phyloP scores from a whole-genome alignment of 2,113 vertebrate species.

The Esox niger region DNA sequence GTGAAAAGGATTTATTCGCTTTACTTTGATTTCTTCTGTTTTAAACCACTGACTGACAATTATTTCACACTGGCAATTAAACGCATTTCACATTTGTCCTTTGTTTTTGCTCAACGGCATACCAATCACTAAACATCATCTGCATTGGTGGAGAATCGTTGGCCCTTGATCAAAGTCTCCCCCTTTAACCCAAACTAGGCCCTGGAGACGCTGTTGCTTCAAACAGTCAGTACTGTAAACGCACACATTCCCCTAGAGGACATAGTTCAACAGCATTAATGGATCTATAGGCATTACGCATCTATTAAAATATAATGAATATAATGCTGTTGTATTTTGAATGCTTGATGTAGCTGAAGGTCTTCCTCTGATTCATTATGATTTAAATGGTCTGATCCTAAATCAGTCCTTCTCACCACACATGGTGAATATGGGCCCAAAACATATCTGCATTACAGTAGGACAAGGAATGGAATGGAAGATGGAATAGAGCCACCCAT shows the following conservation, averaged over 20 bases:
- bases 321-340: no score
- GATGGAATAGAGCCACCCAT: neutral
- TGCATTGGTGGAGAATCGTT: neutral
- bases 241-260: neutral
- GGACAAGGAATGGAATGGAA: neutral
- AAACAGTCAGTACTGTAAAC: no score
- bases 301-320: no score
- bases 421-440: no score
- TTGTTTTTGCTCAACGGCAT: slow-evolving; percentile 16
- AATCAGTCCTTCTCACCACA: no score
- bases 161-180: neutral
- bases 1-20: slow-evolving; percentile 11
- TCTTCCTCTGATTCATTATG: no score
- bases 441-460: no score
- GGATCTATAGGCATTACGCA: neutral
- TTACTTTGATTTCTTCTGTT: slow-evolving; percentile 21
- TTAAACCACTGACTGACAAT: slow-evolving; percentile 16
- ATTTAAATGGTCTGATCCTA: no score
- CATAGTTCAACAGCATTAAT: neutral
- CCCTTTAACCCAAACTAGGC: neutral
- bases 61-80: slow-evolving; percentile 1
- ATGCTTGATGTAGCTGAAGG: no score
- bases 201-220: neutral
- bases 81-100: neutral
- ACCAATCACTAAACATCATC: slow-evolving; percentile 11